Conservation (phyloP, 2,888 invertebrate genomes). For the Tenthredo distinguenda region DNA sequence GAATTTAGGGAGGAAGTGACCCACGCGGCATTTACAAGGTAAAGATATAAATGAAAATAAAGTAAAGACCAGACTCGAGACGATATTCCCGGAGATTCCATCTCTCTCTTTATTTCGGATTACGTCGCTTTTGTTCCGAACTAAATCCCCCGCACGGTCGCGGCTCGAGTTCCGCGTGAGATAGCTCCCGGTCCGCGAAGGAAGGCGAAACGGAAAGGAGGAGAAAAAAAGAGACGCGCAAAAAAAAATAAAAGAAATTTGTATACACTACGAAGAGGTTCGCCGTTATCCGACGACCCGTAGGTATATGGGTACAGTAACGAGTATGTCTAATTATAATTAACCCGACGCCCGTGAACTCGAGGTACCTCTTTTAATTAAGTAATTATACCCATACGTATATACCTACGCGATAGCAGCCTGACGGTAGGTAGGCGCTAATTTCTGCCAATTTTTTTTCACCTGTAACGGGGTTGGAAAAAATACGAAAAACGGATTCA, state of each 20-base stretch:
- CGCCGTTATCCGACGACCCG: slow-evolving; percentile 23
- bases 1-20: neutral
- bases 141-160: neutral
- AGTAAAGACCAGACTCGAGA: neutral
- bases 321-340: slow-evolving; percentile 44
- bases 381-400: slow-evolving; percentile 35
- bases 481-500: neutral
- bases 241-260: neutral
- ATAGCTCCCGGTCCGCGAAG: neutral
- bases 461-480: slow-evolving; percentile 4
- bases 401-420: neutral
- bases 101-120: neutral
- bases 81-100: neutral
- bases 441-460: slow-evolving; percentile 22
- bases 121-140: neutral
- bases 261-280: neutral
- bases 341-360: slow-evolving; percentile 36
- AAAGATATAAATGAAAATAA: neutral
- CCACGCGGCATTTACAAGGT: neutral
- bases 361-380: slow-evolving; percentile 41
- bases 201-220: neutral
- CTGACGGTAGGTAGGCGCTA: neutral
- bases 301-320: neutral
- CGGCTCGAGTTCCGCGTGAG: slow-evolving; percentile 15
- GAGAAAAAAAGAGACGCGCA: neutral